These are phyloP conservation scores for Glossosoma conforme DNA, from an alignment of 1,140 invertebrate species.

Conservation along the genomic window DNA sequence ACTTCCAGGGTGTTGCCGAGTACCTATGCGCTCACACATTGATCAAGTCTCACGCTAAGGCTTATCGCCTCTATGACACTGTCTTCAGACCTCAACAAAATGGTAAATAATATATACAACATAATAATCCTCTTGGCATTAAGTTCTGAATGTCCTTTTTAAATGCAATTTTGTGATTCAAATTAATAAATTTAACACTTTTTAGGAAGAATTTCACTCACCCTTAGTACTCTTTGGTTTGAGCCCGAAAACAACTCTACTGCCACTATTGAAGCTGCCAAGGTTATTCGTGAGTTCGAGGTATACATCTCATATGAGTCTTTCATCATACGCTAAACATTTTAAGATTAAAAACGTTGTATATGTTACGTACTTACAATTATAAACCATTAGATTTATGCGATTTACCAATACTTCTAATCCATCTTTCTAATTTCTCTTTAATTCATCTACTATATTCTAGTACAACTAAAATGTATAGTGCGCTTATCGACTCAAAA, in stretches of 20 bases:
- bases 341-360: too few relatives aligned
- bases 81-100: slow-evolving; percentile 55
- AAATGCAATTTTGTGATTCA: too few relatives aligned
- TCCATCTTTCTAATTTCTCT: not conserved
- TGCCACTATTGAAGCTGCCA: slow-evolving; percentile 45
- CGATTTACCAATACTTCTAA: too few relatives aligned
- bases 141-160: too few relatives aligned
- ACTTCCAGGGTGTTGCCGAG: slow-evolving; percentile 49
- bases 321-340: not conserved
- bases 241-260: slow-evolving; percentile 39
- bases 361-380: too few relatives aligned
- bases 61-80: slow-evolving; percentile 61
- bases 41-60: slow-evolving; percentile 57
- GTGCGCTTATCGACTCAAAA: too few relatives aligned
- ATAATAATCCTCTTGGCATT: too few relatives aligned
- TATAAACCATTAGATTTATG: too few relatives aligned
- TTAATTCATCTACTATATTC: too few relatives aligned
- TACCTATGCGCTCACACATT: slow-evolving; percentile 59
- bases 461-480: too few relatives aligned
- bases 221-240: slow-evolving; percentile 45
- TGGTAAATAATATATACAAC: slow-evolving; percentile 44
- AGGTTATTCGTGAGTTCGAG: slow-evolving; percentile 40
- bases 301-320: slow-evolving; percentile 18
- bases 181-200: too few relatives aligned
- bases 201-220: slow-evolving; percentile 43